These are phyloP conservation scores for Pseudochirops cupreus DNA, from an alignment of 2,797 vertebrate genomes.

Conservation along the genomic window DNA sequence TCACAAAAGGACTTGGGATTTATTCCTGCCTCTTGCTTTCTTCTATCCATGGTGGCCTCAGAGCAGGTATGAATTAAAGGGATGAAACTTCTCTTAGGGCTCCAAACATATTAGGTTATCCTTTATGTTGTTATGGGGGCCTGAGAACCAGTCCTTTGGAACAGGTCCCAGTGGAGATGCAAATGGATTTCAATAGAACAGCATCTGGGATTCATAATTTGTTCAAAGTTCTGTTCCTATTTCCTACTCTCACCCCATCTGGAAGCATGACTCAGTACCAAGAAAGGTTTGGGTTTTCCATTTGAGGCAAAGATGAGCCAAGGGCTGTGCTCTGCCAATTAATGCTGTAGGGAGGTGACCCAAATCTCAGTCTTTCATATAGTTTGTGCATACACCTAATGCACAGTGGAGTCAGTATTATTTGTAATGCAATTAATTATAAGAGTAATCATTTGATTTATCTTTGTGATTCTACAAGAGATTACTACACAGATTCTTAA, in stretches of 20 bases:
- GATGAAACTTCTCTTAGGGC: not conserved
- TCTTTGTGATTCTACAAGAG: not conserved
- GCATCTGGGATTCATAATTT: conserved; percentile 73
- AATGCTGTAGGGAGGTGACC: conserved; percentile 27
- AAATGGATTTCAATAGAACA: conserved; percentile 49
- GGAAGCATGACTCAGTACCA: conserved; percentile 63
- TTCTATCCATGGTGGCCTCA: conserved; percentile 18
- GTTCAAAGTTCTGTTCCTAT: conserved; percentile 51
- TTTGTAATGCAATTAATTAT: conserved; percentile 24
- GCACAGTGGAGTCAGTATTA: not conserved
- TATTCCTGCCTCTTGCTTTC: conserved; percentile 17
- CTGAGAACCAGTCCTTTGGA: conserved; percentile 58
- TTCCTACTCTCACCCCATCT: conserved; percentile 75
- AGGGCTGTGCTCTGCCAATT: conserved; percentile 20
- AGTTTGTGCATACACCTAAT: not conserved
- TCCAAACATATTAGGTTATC: conserved; percentile 47
- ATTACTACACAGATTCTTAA: not conserved
- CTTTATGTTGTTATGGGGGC: conserved; percentile 27
- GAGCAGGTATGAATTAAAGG: not conserved
- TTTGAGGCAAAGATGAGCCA: conserved; percentile 62
- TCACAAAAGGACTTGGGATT: not conserved
- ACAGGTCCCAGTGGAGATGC: conserved; percentile 43
- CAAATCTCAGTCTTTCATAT: not conserved
- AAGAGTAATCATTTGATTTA: not conserved
- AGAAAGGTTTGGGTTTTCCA: conserved; percentile 64